phyloP scores from a whole-genome alignment of 2,888 invertebrate genomes.

The Operophtera brumata region DNA sequence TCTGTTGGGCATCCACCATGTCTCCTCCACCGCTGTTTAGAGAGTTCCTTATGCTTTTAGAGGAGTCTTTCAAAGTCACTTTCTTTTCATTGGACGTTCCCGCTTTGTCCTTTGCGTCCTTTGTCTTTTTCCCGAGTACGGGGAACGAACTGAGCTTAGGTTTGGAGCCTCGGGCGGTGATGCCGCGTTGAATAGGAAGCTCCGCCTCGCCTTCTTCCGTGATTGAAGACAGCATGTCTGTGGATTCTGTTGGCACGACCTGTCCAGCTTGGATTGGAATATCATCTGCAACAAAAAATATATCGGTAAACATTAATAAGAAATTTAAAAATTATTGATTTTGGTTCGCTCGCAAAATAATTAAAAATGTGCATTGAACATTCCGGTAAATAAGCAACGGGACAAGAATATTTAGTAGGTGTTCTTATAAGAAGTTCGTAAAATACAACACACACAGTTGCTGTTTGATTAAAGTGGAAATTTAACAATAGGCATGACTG shows the following conservation, averaged over 20 bases:
- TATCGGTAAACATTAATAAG: too few relatives aligned
- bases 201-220: constrained; percentile 84
- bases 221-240: constrained; percentile 83
- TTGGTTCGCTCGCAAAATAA: not conserved
- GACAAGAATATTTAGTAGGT: constrained; percentile 2
- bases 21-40: constrained; percentile 74
- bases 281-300: constrained; percentile 83
- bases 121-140: constrained; percentile 83
- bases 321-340: too few relatives aligned
- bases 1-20: constrained; percentile 71
- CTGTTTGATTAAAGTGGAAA: too few relatives aligned
- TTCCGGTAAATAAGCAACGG: not conserved
- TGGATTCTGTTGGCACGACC: constrained; percentile 80
- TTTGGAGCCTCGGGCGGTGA: constrained; percentile 76
- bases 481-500: too few relatives aligned
- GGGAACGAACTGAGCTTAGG: constrained; percentile 83
- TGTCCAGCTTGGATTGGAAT: constrained; percentile 91
- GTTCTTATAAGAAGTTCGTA: too few relatives aligned
- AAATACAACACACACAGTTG: too few relatives aligned
- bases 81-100: constrained; percentile 64
- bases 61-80: constrained; percentile 67
- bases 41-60: constrained; percentile 73
- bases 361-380: not conserved
- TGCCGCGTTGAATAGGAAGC: constrained; percentile 77
- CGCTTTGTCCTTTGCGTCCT: constrained; percentile 75